A percentile compares a stretch with the other conserved stretches of the same genome.
phyloP scores from a whole-genome alignment of 2,888 invertebrate genomes.

The Neoscelio sp. region DNA sequence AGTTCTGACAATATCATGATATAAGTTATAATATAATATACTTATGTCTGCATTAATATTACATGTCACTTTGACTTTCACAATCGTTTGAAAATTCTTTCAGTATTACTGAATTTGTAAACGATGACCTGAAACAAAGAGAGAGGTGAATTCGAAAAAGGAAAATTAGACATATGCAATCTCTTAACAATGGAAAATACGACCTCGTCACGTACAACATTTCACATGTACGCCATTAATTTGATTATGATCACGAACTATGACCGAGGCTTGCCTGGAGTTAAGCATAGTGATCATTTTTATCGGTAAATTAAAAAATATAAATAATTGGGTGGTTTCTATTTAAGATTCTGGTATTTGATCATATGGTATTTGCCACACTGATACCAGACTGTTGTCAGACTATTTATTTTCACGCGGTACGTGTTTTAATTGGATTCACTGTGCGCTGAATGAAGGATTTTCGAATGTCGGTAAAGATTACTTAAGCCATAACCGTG shows the following conservation, averaged over 20 bases:
- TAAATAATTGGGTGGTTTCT: too few relatives aligned
- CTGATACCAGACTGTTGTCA: too few relatives aligned
- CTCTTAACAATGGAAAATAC: constrained; percentile 61
- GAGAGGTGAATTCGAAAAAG: constrained; percentile 43
- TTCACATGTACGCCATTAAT: constrained; percentile 59
- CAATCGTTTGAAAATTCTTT: constrained; percentile 37
- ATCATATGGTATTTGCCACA: too few relatives aligned
- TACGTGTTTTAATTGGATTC: too few relatives aligned
- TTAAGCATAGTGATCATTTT: background rate
- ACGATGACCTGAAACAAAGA: constrained; percentile 47
- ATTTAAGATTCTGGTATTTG: too few relatives aligned
- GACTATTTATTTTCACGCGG: too few relatives aligned
- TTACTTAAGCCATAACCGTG: too few relatives aligned
- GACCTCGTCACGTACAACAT: constrained; percentile 58
- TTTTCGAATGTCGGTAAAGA: too few relatives aligned
- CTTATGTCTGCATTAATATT: constrained; percentile 7
- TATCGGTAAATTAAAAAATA: too few relatives aligned
- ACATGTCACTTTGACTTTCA: constrained; percentile 28
- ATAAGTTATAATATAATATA: constrained; percentile 1
- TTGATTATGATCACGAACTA: constrained; percentile 64
- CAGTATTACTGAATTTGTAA: constrained; percentile 47
- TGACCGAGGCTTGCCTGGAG: constrained; percentile 51
- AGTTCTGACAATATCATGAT: too few relatives aligned
- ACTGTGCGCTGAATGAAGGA: too few relatives aligned
- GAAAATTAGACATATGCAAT: constrained; percentile 48